These are phyloP conservation scores for Podabrus alpinus DNA, from an alignment of 2,888 invertebrate species.

Conservation along the genomic window DNA sequence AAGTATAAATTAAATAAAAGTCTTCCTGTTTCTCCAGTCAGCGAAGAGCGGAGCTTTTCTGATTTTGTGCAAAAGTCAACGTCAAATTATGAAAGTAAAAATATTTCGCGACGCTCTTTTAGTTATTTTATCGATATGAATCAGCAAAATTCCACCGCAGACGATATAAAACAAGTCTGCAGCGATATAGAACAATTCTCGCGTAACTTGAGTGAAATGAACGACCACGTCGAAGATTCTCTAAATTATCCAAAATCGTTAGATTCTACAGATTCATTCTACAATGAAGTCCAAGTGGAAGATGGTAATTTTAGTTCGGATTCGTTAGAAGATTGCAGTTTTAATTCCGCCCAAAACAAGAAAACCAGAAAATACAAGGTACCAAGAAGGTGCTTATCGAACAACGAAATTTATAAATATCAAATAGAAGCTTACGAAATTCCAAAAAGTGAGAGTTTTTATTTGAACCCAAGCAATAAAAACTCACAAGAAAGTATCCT, in stretches of 20 bases:
- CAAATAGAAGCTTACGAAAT: slow-evolving; percentile 45
- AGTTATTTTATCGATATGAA: slow-evolving; percentile 70
- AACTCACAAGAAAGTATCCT: slow-evolving; percentile 79
- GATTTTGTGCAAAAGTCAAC: slow-evolving; percentile 44
- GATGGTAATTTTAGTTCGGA: slow-evolving; percentile 79
- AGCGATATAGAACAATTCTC: slow-evolving; percentile 54
- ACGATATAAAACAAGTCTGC: slow-evolving; percentile 51
- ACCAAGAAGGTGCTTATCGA: slow-evolving; percentile 73
- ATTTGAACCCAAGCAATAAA: slow-evolving; percentile 69
- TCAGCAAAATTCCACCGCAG: slow-evolving; percentile 51
- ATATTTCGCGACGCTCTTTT: slow-evolving; percentile 62
- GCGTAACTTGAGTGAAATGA: slow-evolving; percentile 48
- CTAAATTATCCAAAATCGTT: not conserved
- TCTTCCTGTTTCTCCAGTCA: slow-evolving; percentile 81
- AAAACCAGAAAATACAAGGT: slow-evolving; percentile 55
- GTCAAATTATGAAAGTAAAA: not conserved
- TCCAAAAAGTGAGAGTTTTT: slow-evolving; percentile 79
- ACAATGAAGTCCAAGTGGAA: slow-evolving; percentile 55
- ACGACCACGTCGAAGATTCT: slow-evolving; percentile 44
- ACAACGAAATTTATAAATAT: slow-evolving; percentile 72
- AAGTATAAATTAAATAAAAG: slow-evolving; percentile 65
- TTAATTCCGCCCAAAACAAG: slow-evolving; percentile 45
- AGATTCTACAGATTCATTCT: not conserved
- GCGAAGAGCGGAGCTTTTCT: slow-evolving; percentile 64
- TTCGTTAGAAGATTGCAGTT: slow-evolving; percentile 73